A percentile compares a stretch with the other conserved stretches of the same genome.
Conservation (phyloP, 2,888 invertebrate species). For the Perizoma affinitatum region DNA sequence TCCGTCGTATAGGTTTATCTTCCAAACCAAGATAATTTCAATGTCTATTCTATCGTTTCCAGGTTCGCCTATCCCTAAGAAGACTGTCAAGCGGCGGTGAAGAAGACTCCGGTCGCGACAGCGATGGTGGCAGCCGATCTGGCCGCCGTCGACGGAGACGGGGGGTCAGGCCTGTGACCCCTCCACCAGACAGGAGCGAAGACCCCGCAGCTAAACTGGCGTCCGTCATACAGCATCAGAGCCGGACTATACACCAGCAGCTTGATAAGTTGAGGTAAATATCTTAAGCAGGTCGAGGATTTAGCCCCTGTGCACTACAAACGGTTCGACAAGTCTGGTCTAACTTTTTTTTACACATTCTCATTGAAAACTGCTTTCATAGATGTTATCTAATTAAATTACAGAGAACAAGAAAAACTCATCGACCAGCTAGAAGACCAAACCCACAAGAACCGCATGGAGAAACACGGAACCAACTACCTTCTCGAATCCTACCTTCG, state of each 20-base stretch:
- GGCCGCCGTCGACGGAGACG: constrained; percentile 62
- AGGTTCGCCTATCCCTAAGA: constrained; percentile 79
- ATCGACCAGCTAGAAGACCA: constrained; percentile 91
- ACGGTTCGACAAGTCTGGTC: too few species aligned
- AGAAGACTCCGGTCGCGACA: constrained; percentile 79
- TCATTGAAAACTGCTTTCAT: too few species aligned
- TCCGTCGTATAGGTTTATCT: too few species aligned
- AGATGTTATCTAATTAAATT: constrained; percentile 34
- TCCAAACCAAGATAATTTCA: too few species aligned
- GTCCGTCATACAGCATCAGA: constrained; percentile 78
- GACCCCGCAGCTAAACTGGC: constrained; percentile 75
- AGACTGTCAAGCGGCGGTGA: constrained; percentile 76
- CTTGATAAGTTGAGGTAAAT: constrained; percentile 74
- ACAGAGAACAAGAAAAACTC: constrained; percentile 89
- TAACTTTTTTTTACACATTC: too few species aligned
- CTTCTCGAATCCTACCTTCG: constrained; percentile 89
- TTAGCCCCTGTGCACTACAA: too few species aligned
- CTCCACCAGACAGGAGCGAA: constrained; percentile 65
- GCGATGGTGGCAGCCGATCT: constrained; percentile 69
- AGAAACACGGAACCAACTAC: constrained; percentile 91
- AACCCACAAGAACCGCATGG: constrained; percentile 88
- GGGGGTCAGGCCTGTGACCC: constrained; percentile 60
- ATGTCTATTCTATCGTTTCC: not conserved
- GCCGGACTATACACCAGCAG: constrained; percentile 77
- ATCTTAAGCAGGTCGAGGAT: too few species aligned